phyloP scores from a whole-genome alignment of 2,888 invertebrate genomes.

The Lamproptera curius region DNA sequence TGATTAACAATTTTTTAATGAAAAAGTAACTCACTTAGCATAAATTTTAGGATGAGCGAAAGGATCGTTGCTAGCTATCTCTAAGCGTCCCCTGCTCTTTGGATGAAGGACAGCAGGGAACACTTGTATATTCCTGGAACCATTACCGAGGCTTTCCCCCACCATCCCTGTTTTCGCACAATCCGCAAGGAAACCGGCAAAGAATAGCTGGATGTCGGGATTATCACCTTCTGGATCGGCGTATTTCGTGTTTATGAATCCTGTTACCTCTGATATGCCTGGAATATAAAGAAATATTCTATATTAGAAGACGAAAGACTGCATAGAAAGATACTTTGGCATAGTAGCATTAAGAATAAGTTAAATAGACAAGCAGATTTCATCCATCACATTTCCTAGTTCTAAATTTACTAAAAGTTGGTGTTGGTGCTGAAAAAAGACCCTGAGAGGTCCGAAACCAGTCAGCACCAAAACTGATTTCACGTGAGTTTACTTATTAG shows the following conservation, averaged over 20 bases:
- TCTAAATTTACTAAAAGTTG: no score
- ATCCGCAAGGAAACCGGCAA: constrained; percentile 91
- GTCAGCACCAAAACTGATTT: no score
- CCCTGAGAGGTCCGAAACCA: no score
- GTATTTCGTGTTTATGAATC: constrained; percentile 88
- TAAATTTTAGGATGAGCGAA: constrained; percentile 89
- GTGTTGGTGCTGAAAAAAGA: no score
- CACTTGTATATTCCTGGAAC: constrained; percentile 82
- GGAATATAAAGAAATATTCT: constrained; percentile 17
- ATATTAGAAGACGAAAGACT: not conserved
- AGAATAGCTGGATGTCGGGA: constrained; percentile 92
- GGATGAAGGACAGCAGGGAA: constrained; percentile 92
- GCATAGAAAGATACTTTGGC: not conserved
- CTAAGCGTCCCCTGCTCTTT: constrained; percentile 88
- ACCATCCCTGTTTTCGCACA: constrained; percentile 93
- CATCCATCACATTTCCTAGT: no score
- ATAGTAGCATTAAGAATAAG: no score
- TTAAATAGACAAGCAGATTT: no score
- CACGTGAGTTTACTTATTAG: no score
- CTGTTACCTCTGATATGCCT: constrained; percentile 92
- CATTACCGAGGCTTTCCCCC: constrained; percentile 85
- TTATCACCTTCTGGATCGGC: constrained; percentile 85
- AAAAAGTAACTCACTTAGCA: constrained; percentile 81
- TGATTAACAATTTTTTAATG: no score
- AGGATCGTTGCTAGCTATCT: constrained; percentile 87